A percentile compares a stretch with the other conserved stretches of the same genome.
These are phyloP conservation scores for Prunella himalayana DNA, from an alignment of 2,113 vertebrate species.

Conservation along the genomic window DNA sequence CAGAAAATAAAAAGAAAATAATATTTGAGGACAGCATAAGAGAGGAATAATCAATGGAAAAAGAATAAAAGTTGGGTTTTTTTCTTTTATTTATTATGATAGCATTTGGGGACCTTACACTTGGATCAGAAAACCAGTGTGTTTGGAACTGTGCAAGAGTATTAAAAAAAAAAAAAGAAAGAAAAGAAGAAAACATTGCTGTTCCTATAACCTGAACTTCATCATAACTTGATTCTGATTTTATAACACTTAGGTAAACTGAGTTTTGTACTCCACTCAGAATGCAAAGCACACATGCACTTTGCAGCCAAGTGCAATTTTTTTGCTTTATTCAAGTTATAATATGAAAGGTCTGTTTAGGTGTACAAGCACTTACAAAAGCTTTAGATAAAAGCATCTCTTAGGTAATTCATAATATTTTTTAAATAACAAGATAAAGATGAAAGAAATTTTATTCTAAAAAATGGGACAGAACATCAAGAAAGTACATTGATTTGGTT, in stretches of 20 bases:
- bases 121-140: background rate
- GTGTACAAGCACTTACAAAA: background rate
- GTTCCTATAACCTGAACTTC: background rate
- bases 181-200: background rate
- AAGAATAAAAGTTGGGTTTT: background rate
- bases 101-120: background rate
- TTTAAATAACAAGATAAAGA: background rate
- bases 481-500: background rate
- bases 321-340: slow-evolving; percentile 1
- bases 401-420: background rate
- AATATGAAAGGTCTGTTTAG: background rate
- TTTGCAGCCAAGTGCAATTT: background rate
- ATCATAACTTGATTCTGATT: background rate
- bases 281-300: background rate
- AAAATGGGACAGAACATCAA: background rate
- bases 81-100: background rate
- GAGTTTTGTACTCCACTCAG: background rate
- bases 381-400: slow-evolving; percentile 22
- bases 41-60: background rate
- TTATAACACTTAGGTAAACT: background rate
- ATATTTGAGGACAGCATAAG: background rate
- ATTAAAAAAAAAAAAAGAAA: background rate
- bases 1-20: background rate
- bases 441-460: background rate
- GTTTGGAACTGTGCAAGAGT: background rate